Evolutionary conservation across 2,888 invertebrate species (phyloP), one percentile per base, ranked within the genome.

Genomic region (Lissonota sp.): DNA sequence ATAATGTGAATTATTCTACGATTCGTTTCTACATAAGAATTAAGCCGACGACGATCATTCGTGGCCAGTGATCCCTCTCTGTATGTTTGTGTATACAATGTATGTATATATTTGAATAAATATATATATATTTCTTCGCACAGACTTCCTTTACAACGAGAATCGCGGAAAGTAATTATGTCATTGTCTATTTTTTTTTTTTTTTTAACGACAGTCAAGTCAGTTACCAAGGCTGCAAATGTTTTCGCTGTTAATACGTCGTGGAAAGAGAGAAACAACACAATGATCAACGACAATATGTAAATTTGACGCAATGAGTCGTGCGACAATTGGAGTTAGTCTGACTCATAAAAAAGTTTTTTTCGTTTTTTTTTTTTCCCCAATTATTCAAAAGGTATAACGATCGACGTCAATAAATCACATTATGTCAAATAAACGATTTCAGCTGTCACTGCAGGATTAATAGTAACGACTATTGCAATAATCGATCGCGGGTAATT

Each of bases 1-100:
- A 80, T 80, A 80, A 80, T 76, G 76, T 80, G 76, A 76, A 76
- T 80, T 80, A 80, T 80, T 80, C 80, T 72, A 69, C 67, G 63
- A 80, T 76, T 76, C 80, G 69, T 80, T 80, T 80, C 72, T 76
- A 80, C 80, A 76, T 76, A 72, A 80, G 80, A 80, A 80, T 80
- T 76, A 76, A 80, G 67, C 64, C 72, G 76, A 72, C 72, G 76
- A 72, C 72, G 51, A 76, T 80, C 63, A 40, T 57, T 74, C 58
- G 74, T 67, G 80, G 72, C 76, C 76, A 72, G 69, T 72, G 80
- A 80, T 72, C 76, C 67, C 74, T 58, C 64, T 37, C 14, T 40
- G 37, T 40, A 8, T 74, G 55, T 73, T 14, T 66, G 57, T 79
- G 60, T 66, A 55, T 3, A 26, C 26, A 26, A 26, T 26, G 26